These are phyloP conservation scores for Leucoptera coffeella DNA, from an alignment of 2,888 invertebrate genomes.

Conservation along the genomic window DNA sequence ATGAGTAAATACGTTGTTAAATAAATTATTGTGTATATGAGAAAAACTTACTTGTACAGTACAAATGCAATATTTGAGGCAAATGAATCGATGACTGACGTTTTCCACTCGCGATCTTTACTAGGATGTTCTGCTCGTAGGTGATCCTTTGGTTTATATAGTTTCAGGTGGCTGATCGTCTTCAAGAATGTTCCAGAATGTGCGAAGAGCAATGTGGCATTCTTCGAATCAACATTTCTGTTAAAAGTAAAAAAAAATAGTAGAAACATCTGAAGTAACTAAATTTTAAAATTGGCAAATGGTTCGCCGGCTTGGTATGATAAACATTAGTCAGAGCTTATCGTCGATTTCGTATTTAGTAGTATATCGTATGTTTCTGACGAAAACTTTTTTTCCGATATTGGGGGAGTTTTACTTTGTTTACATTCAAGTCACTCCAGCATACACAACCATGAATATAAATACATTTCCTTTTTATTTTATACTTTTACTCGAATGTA, in stretches of 20 bases:
- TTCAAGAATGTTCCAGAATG: slow-evolving; percentile 81
- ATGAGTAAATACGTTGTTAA: not conserved
- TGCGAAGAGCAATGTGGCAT: slow-evolving; percentile 65
- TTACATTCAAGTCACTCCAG: too few species aligned
- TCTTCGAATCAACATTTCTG: slow-evolving; percentile 17
- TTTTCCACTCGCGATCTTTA: slow-evolving; percentile 49
- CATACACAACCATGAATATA: too few species aligned
- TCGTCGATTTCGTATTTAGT: too few species aligned
- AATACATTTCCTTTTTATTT: too few species aligned
- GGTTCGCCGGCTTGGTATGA: too few species aligned
- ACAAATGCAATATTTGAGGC: slow-evolving; percentile 76
- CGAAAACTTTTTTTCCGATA: too few species aligned
- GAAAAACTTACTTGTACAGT: slow-evolving; percentile 56
- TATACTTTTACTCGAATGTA: too few species aligned
- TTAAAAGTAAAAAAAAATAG: slow-evolving; percentile 12
- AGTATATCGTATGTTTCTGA: too few species aligned
- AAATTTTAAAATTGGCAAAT: too few species aligned
- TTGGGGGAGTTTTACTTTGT: not conserved
- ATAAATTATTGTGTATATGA: not conserved
- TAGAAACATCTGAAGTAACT: too few species aligned
- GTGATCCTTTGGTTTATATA: slow-evolving; percentile 60
- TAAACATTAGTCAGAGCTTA: too few species aligned
- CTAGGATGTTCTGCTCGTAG: slow-evolving; percentile 51
- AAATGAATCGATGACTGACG: slow-evolving; percentile 66
- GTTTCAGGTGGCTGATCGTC: slow-evolving; percentile 62